A percentile compares a stretch with the other conserved stretches of the same genome.
These are phyloP conservation scores for Acanthurus leucopareius DNA, from an alignment of 2,797 vertebrate species.

Conservation along the genomic window DNA sequence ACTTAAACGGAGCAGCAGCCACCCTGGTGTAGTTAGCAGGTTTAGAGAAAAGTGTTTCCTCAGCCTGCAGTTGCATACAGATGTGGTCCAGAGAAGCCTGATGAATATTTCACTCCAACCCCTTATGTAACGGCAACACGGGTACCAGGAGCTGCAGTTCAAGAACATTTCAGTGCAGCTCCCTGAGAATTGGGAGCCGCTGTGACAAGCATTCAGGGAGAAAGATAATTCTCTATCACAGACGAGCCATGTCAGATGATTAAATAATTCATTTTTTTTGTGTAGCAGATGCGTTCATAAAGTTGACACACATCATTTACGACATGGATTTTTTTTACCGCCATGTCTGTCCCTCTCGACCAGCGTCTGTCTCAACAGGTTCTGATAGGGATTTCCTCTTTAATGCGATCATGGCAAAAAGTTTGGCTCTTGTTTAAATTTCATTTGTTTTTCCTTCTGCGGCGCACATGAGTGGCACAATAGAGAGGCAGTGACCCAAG, in stretches of 20 bases:
- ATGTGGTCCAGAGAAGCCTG: conserved; percentile 74
- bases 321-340: conserved; percentile 23
- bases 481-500: conserved; percentile 53
- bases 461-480: conserved; percentile 51
- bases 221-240: conserved; percentile 71
- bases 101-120: conserved; percentile 84
- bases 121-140: conserved; percentile 78
- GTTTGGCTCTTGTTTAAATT: conserved; percentile 29
- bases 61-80: conserved; percentile 79
- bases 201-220: conserved; percentile 61
- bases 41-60: conserved; percentile 80
- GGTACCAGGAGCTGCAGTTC: conserved; percentile 66
- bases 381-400: conserved; percentile 46
- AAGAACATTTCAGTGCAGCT: conserved; percentile 61
- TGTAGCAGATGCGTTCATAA: conserved; percentile 47
- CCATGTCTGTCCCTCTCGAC: conserved; percentile 16
- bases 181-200: conserved; percentile 57
- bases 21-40: conserved; percentile 69
- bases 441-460: conserved; percentile 48
- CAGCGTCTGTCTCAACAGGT: conserved; percentile 24
- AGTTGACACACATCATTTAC: conserved; percentile 48
- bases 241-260: conserved; percentile 61
- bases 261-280: conserved; percentile 73
- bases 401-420: conserved; percentile 32
- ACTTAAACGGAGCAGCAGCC: conserved; percentile 40